A percentile compares a stretch with the other conserved stretches of the same genome.
Evolutionary conservation across 2,113 vertebrate species (phyloP).

Genomic region (Larimichthys crocea): DNA sequence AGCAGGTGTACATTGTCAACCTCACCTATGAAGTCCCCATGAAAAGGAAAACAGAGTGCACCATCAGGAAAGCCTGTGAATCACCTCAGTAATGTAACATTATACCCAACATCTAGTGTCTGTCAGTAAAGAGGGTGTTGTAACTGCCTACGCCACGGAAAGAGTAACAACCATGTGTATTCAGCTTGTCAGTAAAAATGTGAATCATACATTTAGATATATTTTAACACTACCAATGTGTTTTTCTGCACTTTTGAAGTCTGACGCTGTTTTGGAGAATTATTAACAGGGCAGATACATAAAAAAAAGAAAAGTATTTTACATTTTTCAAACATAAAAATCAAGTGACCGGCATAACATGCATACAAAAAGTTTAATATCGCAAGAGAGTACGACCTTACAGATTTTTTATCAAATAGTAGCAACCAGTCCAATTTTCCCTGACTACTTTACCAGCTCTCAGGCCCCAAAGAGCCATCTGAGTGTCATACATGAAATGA

Average conservation of each 20-base stretch:
- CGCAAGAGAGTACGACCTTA: not conserved
- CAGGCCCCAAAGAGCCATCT: conserved; percentile 12
- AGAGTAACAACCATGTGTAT: too few relatives aligned
- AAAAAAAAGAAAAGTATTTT: not conserved
- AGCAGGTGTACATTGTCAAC: not conserved
- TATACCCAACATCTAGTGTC: too few relatives aligned
- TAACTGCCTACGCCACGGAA: too few relatives aligned
- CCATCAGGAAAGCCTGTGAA: too few relatives aligned
- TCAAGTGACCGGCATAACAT: not conserved
- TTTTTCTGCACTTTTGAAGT: not conserved
- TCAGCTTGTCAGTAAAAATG: too few relatives aligned
- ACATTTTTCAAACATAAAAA: not conserved
- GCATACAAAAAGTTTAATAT: not conserved
- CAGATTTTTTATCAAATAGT: not conserved
- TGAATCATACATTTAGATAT: too few relatives aligned
- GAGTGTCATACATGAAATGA: conserved; percentile 30
- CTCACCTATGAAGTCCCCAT: too few relatives aligned
- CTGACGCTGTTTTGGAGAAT: not conserved
- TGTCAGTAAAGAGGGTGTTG: too few relatives aligned
- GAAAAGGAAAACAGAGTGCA: too few relatives aligned
- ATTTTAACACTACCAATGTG: too few relatives aligned
- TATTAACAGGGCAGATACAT: not conserved
- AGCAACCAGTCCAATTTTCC: conserved; percentile 18
- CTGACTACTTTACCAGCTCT: conserved; percentile 10
- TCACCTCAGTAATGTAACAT: too few relatives aligned